Conservation (phyloP, 2,888 invertebrate species). For the Adela reaumurella region DNA sequence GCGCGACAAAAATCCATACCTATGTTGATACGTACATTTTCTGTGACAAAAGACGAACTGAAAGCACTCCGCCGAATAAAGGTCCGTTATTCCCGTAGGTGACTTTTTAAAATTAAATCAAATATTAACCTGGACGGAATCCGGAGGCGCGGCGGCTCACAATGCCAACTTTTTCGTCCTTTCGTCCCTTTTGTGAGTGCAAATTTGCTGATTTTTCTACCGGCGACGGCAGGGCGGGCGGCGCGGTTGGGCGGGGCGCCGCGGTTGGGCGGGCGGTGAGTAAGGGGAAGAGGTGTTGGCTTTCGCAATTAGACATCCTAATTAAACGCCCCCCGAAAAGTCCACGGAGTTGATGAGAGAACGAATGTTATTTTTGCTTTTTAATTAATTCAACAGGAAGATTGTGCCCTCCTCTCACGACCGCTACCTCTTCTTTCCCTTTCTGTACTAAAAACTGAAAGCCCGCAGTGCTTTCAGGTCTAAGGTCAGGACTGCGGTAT, state of each 20-base stretch:
- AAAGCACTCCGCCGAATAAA: neutral
- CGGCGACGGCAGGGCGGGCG: neutral
- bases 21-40: slow-evolving; percentile 1
- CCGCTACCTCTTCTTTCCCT: too few relatives aligned
- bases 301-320: neutral
- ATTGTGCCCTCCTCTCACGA: neutral
- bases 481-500: too few relatives aligned
- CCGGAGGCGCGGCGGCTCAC: neutral
- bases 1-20: neutral
- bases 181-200: neutral
- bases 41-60: neutral
- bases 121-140: neutral
- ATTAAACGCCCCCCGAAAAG: neutral
- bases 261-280: neutral
- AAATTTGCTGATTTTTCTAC: neutral
- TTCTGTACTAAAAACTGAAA: too few relatives aligned
- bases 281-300: neutral
- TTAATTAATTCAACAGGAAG: neutral
- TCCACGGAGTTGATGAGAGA: neutral
- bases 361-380: neutral
- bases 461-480: too few relatives aligned
- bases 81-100: neutral
- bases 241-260: neutral
- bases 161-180: neutral
- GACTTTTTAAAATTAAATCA: neutral